These are phyloP conservation scores for Lontra canadensis DNA, from an alignment of 2,113 vertebrate species.

Conservation along the genomic window DNA sequence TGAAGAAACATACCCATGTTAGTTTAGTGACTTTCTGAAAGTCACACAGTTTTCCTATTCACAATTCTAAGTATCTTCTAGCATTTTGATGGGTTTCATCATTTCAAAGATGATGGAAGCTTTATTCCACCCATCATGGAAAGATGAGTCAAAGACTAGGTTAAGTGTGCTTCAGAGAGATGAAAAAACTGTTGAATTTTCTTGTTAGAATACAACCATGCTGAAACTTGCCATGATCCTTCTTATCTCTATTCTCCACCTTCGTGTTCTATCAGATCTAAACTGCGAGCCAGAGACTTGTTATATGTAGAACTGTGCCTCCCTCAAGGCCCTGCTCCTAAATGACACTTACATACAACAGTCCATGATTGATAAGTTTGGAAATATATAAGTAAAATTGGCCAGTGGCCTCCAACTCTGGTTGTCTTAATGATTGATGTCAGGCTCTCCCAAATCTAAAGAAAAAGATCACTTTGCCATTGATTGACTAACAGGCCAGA, in stretches of 20 bases:
- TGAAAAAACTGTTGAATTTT: not conserved
- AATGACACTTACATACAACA: not conserved
- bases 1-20: not conserved
- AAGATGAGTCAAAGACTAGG: not conserved
- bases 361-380: not conserved
- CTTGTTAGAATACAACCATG: not conserved
- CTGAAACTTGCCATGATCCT: not conserved
- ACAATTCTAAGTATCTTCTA: not conserved
- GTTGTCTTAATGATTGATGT: not conserved
- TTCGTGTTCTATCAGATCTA: not conserved
- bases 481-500: not conserved
- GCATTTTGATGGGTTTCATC: not conserved
- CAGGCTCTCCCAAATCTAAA: not conserved
- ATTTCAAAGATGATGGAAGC: not conserved
- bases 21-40: not conserved
- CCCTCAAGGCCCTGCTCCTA: not conserved
- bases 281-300: not conserved
- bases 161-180: not conserved
- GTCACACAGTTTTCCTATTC: not conserved
- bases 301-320: not conserved
- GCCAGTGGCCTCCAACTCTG: not conserved
- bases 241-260: not conserved
- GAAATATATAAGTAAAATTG: not conserved
- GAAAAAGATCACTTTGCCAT: not conserved
- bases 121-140: not conserved